Conservation (phyloP, 2,113 vertebrate species). For the Holacanthus passer region DNA sequence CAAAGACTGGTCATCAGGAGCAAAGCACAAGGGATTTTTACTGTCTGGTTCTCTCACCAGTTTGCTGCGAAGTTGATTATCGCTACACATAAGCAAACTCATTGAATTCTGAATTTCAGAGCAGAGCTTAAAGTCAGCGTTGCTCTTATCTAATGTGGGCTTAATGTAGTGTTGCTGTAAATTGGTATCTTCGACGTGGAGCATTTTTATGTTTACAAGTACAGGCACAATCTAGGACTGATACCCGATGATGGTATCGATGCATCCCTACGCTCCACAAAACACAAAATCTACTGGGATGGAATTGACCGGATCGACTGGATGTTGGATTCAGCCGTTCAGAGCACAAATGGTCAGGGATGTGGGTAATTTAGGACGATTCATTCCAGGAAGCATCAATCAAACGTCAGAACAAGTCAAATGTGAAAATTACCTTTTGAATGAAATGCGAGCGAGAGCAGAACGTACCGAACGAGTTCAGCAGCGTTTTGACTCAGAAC, state of each 20-base stretch:
- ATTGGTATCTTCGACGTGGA: background rate
- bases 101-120: background rate
- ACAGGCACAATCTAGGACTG: background rate
- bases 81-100: too few species aligned
- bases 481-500: background rate
- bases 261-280: background rate
- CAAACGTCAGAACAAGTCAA: conserved; percentile 11
- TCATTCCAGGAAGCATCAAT: background rate
- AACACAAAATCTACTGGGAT: background rate
- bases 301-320: too few species aligned
- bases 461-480: conserved; percentile 16
- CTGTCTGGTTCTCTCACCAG: too few species aligned
- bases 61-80: background rate
- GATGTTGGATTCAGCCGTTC: background rate
- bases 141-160: background rate
- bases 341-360: background rate
- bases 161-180: background rate
- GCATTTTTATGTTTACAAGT: background rate
- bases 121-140: too few species aligned
- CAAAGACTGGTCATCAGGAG: background rate
- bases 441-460: background rate
- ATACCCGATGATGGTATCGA: background rate
- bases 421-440: conserved; percentile 17
- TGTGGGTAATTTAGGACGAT: background rate
- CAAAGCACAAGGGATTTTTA: too few species aligned